These are phyloP conservation scores for Onthophagus sagittarius DNA, from an alignment of 2,888 invertebrate species.

Conservation along the genomic window DNA sequence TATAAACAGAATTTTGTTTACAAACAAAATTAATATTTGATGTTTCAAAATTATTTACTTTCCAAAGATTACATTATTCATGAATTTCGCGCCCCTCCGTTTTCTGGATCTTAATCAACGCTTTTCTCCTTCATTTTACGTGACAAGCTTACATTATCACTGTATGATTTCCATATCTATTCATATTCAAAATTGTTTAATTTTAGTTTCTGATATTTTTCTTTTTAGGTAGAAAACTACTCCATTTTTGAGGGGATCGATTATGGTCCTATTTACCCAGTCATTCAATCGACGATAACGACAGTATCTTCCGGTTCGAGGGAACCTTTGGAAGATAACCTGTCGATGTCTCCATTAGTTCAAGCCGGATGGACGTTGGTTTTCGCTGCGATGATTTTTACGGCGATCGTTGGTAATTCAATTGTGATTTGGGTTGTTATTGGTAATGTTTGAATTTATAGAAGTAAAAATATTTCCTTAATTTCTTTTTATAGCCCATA, in stretches of 20 bases:
- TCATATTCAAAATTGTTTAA: no score
- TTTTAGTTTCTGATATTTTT: no score
- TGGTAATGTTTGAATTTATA: conserved; percentile 53
- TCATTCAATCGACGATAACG: neutral
- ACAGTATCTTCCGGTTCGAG: neutral
- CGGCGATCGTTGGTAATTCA: conserved; percentile 81
- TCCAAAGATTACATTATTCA: no score
- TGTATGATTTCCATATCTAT: no score
- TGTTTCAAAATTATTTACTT: no score
- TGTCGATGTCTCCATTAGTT: conserved; percentile 60
- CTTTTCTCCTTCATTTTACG: no score
- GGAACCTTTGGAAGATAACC: conserved; percentile 37
- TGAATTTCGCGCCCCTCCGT: no score
- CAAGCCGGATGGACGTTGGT: conserved; percentile 70
- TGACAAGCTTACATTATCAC: no score
- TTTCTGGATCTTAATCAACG: no score
- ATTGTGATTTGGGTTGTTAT: conserved; percentile 93
- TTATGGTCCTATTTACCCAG: neutral
- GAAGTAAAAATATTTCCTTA: neutral
- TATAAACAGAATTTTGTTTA: no score
- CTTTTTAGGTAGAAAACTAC: neutral
- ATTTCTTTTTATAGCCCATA: conserved; percentile 58
- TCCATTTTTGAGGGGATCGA: neutral
- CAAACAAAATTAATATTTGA: no score
- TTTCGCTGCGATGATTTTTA: conserved; percentile 72